Percentiles rank a stretch among this genome's conserved stretches.
These are phyloP conservation scores for Sternotherus odoratus DNA, from an alignment of 2,797 vertebrate species.

Conservation along the genomic window DNA sequence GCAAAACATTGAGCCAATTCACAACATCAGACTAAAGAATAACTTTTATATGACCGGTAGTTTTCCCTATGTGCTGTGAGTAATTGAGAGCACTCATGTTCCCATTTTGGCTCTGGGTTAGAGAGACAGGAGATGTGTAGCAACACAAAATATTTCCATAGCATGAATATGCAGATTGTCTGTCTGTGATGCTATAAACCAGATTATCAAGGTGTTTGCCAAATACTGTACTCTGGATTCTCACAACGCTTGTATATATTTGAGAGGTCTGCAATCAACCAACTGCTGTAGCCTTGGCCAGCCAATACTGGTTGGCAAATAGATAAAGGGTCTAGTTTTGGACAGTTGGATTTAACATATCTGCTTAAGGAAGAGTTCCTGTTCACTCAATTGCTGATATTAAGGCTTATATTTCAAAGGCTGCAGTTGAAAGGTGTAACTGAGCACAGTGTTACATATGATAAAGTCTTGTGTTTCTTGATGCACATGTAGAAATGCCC, in stretches of 20 bases:
- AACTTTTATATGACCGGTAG: background rate
- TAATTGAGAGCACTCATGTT: accelerated
- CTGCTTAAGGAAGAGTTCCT: background rate
- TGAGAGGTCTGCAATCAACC: conserved; percentile 41
- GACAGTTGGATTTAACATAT: conserved; percentile 11
- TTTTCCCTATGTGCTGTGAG: accelerated
- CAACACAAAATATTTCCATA: accelerated
- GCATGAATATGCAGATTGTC: background rate
- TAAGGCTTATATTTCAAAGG: conserved; percentile 2
- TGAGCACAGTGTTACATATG: background rate
- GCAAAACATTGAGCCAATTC: background rate
- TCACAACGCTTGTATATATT: conserved; percentile 25
- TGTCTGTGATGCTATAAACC: background rate
- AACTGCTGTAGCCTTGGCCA: conserved; percentile 14
- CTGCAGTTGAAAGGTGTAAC: background rate
- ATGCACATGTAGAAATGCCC: too few species aligned
- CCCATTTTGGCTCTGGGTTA: background rate
- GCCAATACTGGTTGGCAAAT: conserved; percentile 4
- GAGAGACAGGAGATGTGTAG: background rate
- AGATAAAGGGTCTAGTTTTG: background rate
- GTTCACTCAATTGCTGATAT: conserved; percentile 1
- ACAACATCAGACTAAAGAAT: background rate
- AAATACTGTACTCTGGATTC: background rate
- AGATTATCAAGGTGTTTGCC: conserved; percentile 17
- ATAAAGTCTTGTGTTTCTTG: background rate